Conservation (phyloP, 2,888 invertebrate genomes). For the Nasonovia ribisnigri region DNA sequence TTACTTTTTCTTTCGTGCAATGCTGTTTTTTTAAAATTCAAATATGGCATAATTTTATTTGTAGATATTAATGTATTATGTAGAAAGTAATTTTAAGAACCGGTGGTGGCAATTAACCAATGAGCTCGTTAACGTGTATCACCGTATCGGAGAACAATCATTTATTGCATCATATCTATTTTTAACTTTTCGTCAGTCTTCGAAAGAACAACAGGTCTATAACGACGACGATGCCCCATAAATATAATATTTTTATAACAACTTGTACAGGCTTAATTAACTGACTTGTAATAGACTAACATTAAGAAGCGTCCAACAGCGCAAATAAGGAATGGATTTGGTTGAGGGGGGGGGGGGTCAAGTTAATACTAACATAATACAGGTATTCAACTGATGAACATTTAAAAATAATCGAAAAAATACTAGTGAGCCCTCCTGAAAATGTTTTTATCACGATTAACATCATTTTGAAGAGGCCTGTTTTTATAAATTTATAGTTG, state of each 20-base stretch:
- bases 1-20: too few relatives aligned
- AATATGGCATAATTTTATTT: too few relatives aligned
- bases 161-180: background rate
- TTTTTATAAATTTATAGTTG: background rate
- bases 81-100: background rate
- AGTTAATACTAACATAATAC: background rate
- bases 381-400: background rate
- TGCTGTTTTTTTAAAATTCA: too few relatives aligned
- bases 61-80: too few relatives aligned
- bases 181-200: too few relatives aligned
- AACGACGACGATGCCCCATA: background rate
- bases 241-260: background rate
- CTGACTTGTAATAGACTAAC: background rate
- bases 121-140: background rate
- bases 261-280: background rate
- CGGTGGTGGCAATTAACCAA: background rate
- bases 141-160: background rate
- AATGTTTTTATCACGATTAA: background rate
- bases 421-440: background rate
- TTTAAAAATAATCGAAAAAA: background rate
- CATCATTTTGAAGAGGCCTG: background rate
- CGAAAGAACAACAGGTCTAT: background rate
- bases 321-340: background rate
- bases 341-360: background rate
- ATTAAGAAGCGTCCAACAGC: background rate